A percentile compares a stretch with the other conserved stretches of the same genome.
These are phyloP conservation scores for Onchidella celtica DNA, from an alignment of 2,888 invertebrate genomes.

Conservation along the genomic window DNA sequence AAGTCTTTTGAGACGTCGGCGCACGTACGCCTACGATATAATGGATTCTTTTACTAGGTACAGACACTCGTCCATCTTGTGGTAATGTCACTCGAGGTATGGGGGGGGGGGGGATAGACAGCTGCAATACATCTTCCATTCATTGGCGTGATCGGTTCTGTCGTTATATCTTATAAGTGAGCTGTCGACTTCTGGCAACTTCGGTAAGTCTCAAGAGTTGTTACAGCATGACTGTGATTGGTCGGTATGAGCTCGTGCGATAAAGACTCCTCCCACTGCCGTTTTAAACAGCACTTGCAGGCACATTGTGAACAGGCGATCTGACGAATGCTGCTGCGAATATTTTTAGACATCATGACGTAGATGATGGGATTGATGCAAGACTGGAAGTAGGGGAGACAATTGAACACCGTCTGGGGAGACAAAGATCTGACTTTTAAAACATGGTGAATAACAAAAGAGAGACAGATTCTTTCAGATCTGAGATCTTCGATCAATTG, in stretches of 20 bases:
- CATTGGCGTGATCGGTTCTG: no score
- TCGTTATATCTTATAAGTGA: constrained; percentile 19
- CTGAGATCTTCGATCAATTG: no score
- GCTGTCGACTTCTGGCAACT: constrained; percentile 44
- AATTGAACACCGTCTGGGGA: constrained; percentile 66
- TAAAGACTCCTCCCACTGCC: constrained; percentile 42
- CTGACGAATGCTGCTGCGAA: constrained; percentile 55
- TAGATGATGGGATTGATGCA: constrained; percentile 72
- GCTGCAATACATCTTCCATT: no score
- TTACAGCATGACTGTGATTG: constrained; percentile 52
- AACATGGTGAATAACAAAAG: no score
- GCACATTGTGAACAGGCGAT: constrained; percentile 25
- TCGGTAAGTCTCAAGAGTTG: constrained; percentile 49
- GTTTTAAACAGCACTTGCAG: constrained; percentile 42
- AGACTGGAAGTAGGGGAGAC: constrained; percentile 71
- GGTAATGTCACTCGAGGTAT: no score
- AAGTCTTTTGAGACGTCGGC: no score
- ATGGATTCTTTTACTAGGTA: no score
- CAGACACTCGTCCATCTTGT: no score
- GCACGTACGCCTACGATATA: no score
- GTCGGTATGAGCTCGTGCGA: constrained; percentile 55
- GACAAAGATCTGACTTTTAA: no score
- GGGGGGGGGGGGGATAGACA: no score
- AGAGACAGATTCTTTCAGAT: no score
- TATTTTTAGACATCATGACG: constrained; percentile 70